Percentiles rank a stretch among this genome's conserved stretches.
Evolutionary conservation across 1,140 invertebrate species (phyloP).

Genomic region (Carcinoscorpius rotundicauda): DNA sequence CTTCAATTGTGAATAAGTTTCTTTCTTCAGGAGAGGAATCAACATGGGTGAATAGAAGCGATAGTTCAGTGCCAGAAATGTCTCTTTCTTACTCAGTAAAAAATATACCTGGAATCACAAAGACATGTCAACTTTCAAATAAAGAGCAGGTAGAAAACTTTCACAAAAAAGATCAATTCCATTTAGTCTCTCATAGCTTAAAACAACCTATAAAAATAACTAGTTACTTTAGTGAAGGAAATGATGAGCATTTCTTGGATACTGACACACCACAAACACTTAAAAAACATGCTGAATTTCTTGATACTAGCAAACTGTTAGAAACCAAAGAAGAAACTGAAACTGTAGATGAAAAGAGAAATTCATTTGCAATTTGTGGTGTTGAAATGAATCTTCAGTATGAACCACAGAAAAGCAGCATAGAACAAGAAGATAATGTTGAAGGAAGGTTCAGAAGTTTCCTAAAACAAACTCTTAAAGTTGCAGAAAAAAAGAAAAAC

Average conservation of each 20-base stretch:
- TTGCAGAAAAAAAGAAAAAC: background rate
- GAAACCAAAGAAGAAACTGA: background rate
- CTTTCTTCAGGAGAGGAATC: conserved; percentile 47
- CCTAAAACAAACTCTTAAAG: background rate
- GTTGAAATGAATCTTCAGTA: background rate
- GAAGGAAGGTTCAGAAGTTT: conserved; percentile 1
- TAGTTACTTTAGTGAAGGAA: no score
- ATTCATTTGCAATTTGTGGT: background rate
- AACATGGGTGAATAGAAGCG: conserved; percentile 56
- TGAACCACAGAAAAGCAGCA: background rate
- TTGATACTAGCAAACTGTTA: no score
- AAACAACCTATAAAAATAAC: no score
- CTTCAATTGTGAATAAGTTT: conserved; percentile 58
- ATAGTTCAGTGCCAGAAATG: conserved; percentile 42
- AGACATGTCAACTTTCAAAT: background rate
- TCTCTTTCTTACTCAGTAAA: conserved; percentile 14
- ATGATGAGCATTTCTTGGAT: no score
- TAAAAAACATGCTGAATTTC: no score
- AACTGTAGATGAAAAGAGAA: background rate
- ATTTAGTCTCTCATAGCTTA: no score
- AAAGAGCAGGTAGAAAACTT: background rate
- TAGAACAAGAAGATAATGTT: background rate
- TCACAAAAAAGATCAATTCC: no score
- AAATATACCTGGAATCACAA: background rate
- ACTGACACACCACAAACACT: no score